Conservation (phyloP, 2,113 vertebrate species). For the Dasypus novemcinctus region DNA sequence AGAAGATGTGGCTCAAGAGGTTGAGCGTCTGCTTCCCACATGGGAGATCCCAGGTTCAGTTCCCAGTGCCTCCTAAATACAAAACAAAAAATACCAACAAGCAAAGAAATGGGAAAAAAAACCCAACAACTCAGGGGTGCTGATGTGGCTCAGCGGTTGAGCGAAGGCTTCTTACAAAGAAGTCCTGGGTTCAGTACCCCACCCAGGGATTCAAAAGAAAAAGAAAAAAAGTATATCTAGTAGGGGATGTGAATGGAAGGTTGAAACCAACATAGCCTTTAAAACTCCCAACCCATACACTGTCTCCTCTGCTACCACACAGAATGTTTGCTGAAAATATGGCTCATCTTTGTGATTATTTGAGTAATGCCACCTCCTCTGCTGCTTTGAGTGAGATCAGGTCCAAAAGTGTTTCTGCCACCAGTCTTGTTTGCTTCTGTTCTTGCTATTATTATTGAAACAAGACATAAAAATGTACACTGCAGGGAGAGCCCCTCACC, state of each 20-base stretch:
- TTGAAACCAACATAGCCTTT: neutral
- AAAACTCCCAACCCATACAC: neutral
- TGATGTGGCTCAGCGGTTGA: too few relatives aligned
- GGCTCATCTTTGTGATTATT: neutral
- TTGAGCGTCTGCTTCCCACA: too few relatives aligned
- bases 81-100: too few relatives aligned
- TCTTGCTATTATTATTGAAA: neutral
- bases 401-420: neutral
- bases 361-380: neutral
- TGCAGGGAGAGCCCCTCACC: neutral
- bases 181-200: too few relatives aligned
- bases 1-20: too few relatives aligned
- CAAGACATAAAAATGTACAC: neutral
- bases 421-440: neutral
- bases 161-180: too few relatives aligned
- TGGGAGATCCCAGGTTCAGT: too few relatives aligned
- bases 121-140: too few relatives aligned
- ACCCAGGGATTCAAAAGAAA: too few relatives aligned
- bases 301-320: neutral
- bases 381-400: neutral
- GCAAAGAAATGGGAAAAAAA: too few relatives aligned
- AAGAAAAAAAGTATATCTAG: neutral
- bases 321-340: neutral
- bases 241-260: neutral
- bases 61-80: too few relatives aligned